Percentiles rank a stretch among this genome's conserved stretches.
Conservation (phyloP, 2,888 invertebrate species). For the Xylota segnis region DNA sequence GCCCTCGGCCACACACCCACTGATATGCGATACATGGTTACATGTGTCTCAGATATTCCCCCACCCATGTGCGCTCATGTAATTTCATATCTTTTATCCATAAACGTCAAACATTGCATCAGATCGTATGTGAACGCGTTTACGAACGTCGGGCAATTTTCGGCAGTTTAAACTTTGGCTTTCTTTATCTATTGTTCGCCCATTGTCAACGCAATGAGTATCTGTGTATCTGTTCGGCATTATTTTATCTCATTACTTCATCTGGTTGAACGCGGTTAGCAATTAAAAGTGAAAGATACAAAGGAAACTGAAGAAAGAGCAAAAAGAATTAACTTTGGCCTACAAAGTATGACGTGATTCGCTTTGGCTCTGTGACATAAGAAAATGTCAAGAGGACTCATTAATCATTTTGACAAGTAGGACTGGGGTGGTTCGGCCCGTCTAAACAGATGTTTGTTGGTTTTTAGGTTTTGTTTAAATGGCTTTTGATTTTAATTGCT, state of each 20-base stretch:
- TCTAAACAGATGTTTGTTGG: neutral
- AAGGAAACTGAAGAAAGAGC: neutral
- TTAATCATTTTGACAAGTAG: constrained; percentile 13
- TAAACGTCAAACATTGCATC: constrained; percentile 16
- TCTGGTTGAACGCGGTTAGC: constrained; percentile 19
- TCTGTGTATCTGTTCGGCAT: constrained; percentile 34
- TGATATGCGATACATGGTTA: neutral
- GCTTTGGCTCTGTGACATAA: neutral
- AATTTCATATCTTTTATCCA: constrained; percentile 16
- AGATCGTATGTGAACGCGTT: constrained; percentile 16
- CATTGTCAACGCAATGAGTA: constrained; percentile 38
- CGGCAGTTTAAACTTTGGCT: constrained; percentile 2
- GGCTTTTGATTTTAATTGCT: neutral
- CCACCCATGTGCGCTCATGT: constrained; percentile 1
- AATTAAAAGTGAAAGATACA: constrained; percentile 46
- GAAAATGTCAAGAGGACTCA: constrained; percentile 24
- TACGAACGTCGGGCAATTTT: constrained; percentile 28
- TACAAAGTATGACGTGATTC: constrained; percentile 37
- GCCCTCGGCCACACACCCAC: constrained; percentile 1
- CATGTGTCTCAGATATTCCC: neutral
- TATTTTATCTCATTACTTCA: constrained; percentile 25
- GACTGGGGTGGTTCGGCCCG: neutral
- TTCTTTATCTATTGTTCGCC: constrained; percentile 44
- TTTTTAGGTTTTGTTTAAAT: neutral
- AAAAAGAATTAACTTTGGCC: constrained; percentile 50